phyloP scores from a whole-genome alignment of 2,113 vertebrate genomes.

The Entosphenus tridentatus region DNA sequence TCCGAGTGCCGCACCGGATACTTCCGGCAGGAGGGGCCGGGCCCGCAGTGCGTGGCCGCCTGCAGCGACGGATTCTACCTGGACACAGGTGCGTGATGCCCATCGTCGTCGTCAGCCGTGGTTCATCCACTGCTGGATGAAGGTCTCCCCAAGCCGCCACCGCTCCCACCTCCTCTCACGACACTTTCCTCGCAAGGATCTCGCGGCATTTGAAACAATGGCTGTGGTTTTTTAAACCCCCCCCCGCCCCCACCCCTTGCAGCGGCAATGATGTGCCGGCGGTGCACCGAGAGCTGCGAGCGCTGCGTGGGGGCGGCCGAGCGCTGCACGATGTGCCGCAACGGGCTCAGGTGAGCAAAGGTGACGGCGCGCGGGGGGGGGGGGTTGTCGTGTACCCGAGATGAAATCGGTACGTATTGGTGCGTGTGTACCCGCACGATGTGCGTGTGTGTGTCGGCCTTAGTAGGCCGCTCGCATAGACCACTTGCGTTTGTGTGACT shows the following conservation, averaged over 20 bases:
- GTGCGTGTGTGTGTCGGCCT: background rate
- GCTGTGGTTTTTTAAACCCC: too few species aligned
- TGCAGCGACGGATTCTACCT: conserved; percentile 32
- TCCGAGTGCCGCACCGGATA: conserved; percentile 35
- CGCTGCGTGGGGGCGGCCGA: conserved; percentile 35
- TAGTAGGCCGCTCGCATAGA: too few species aligned
- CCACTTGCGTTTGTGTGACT: too few species aligned
- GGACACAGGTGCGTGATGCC: conserved; percentile 38
- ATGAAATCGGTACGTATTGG: conserved; percentile 7
- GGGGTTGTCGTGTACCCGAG: conserved; percentile 12
- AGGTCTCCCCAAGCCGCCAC: too few species aligned
- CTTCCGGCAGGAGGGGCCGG: conserved; percentile 29
- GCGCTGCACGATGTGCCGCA: conserved; percentile 41
- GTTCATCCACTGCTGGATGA: too few species aligned
- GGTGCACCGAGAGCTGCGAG: conserved; percentile 46
- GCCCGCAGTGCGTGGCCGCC: conserved; percentile 21
- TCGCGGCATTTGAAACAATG: too few species aligned
- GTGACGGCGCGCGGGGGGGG: conserved; percentile 10
- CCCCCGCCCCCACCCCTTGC: too few species aligned
- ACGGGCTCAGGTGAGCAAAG: conserved; percentile 43
- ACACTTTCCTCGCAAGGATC: too few species aligned
- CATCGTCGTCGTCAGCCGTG: background rate
- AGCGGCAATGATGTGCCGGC: conserved; percentile 23
- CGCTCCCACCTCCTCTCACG: too few species aligned
- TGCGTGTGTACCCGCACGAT: background rate